A percentile compares a stretch with the other conserved stretches of the same genome.
Evolutionary conservation across 2,113 vertebrate genomes (phyloP).

Genomic region (Zosterops hypoxanthus): DNA sequence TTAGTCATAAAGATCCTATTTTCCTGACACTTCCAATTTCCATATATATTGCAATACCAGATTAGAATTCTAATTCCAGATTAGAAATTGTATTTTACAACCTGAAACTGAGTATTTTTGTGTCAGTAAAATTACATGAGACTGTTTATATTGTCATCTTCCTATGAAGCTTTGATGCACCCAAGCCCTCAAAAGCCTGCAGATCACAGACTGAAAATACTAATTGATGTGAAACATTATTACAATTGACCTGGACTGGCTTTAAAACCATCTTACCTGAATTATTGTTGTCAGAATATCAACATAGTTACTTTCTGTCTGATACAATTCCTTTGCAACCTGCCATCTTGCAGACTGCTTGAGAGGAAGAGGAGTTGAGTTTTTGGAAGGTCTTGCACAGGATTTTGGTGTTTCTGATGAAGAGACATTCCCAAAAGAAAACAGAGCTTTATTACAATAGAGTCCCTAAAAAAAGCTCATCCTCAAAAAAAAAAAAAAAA

Average conservation of each 20-base stretch:
- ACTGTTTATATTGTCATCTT: not conserved
- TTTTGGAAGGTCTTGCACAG: slow-evolving; percentile 84
- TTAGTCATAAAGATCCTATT: not conserved
- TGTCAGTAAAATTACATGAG: not conserved
- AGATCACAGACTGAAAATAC: not conserved
- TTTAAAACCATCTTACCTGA: slow-evolving; percentile 78
- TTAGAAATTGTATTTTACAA: not conserved
- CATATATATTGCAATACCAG: not conserved
- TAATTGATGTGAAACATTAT: not conserved
- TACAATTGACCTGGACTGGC: not conserved
- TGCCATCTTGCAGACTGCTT: slow-evolving; percentile 98
- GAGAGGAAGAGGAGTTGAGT: slow-evolving; percentile 79
- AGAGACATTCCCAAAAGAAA: not conserved
- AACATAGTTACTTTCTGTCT: slow-evolving; percentile 98
- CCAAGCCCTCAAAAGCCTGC: not conserved
- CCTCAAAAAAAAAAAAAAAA: not conserved
- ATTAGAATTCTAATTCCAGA: not conserved
- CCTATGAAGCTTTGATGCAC: not conserved
- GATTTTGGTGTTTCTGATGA: slow-evolving; percentile 80
- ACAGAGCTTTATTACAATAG: not conserved
- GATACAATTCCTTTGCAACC: slow-evolving; percentile 97
- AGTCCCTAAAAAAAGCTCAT: not conserved
- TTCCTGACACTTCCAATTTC: not conserved
- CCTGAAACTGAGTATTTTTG: not conserved
- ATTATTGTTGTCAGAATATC: slow-evolving; percentile 94